Base-by-base conservation (phyloP, 2,888 invertebrate genomes). In the Amaurobius ferox region DNA sequence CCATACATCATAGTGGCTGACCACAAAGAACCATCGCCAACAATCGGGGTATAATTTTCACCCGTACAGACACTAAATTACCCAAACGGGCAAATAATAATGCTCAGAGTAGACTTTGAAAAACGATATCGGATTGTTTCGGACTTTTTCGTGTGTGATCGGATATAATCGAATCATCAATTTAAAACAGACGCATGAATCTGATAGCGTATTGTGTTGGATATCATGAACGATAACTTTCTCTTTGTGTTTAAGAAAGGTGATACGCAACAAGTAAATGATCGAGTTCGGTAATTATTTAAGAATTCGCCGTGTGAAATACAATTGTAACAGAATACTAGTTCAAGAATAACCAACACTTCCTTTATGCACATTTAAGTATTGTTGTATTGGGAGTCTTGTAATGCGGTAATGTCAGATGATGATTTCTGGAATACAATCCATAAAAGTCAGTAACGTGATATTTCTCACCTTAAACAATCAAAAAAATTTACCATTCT, bases 41-140 rank as follows among this genome's bases (percentile, higher is more conserved):
- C 55, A 55, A 55, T 3, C 23, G 55, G 55, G 55, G 55, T 55
- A 23, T 55, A 55, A 55, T 55, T 55, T 55, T 55, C 55, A 7
- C 23, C 2, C 19, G 19, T 23, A 55, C 55, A 23, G 23, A 55
- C 55, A 55, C 55, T 23, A 55, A 55, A 55, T 55, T 55, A 23
- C 55, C 16, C 23, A 23, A n/a, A n/a, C n/a, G n/a, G n/a, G n/a
- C n/a, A n/a, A 55, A 55, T 55, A 55, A 55, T 5, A 55, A 55
- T 55, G 23, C 55, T 55, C 5, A 55, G 11, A 32, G 16, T 64
- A 71, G 35, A 30, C 61, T 79, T 66, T 70, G 81, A 81, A 81
- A 81, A 81, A 76, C 81, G 81, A 81, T 76, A 81, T 61, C 1
- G 76, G 61, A 81, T 81, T 81, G 81, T 81, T 81, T 26, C 30